phyloP scores from a whole-genome alignment of 2,113 vertebrate species.

The Laticauda colubrina region DNA sequence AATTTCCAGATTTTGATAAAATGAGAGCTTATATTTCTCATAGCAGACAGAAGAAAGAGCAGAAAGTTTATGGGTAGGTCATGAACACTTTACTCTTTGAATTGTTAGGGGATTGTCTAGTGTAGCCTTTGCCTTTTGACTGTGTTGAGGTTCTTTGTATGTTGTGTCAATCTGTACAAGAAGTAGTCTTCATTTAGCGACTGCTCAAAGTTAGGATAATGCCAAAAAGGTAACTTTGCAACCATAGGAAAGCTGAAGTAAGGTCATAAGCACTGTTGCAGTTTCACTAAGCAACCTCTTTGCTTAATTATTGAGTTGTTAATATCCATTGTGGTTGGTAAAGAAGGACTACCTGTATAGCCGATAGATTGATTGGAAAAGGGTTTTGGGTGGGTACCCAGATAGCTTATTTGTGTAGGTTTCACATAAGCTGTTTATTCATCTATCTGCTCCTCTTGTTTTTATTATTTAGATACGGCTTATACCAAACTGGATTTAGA shows the following conservation, averaged over 20 bases:
- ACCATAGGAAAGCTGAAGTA: neutral
- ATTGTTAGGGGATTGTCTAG: too few relatives aligned
- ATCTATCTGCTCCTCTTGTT: neutral
- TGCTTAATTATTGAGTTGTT: neutral
- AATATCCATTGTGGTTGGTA: neutral
- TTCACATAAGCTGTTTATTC: neutral
- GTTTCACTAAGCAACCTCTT: neutral
- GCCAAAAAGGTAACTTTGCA: neutral
- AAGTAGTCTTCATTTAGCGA: neutral
- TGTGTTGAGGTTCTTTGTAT: neutral
- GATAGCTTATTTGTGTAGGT: neutral
- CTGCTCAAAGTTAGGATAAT: neutral
- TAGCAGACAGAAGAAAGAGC: neutral
- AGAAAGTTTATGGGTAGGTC: too few relatives aligned
- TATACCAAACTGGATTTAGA: neutral
- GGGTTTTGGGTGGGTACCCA: too few relatives aligned
- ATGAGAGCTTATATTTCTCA: neutral
- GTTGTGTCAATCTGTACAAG: neutral
- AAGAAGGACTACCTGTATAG: neutral
- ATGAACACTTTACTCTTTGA: neutral
- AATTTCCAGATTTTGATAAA: neutral
- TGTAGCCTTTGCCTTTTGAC: neutral
- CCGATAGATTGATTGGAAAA: neutral
- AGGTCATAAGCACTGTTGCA: neutral
- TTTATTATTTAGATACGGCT: neutral